phyloP scores from a whole-genome alignment of 1,140 invertebrate species.

The Vollenhovia emeryi region DNA sequence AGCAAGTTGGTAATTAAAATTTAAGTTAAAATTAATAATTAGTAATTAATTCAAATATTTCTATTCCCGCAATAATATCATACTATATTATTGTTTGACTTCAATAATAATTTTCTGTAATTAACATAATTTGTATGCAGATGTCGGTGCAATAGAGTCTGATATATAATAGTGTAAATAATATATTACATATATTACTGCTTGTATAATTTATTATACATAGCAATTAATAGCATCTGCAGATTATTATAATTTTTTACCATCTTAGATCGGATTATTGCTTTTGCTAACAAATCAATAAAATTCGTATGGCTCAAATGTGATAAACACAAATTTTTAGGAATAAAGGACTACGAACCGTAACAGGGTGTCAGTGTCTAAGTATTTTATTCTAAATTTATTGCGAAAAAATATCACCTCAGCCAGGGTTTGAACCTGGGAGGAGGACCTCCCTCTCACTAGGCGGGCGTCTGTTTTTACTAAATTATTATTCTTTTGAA shows the following conservation, averaged over 20 bases:
- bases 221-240: background rate
- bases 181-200: background rate
- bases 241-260: background rate
- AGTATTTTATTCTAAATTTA: too few relatives aligned
- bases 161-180: background rate
- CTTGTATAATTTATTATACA: background rate
- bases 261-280: background rate
- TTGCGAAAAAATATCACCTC: too few relatives aligned
- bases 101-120: slow-evolving; percentile 11
- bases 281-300: too few relatives aligned
- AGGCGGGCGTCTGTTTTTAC: too few relatives aligned
- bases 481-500: too few relatives aligned
- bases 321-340: too few relatives aligned
- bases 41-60: slow-evolving; percentile 23
- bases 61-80: background rate
- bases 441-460: too few relatives aligned
- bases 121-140: background rate
- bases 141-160: background rate
- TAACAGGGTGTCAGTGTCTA: too few relatives aligned
- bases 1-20: slow-evolving; percentile 14
- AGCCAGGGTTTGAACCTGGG: too few relatives aligned
- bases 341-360: too few relatives aligned
- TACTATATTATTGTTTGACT: background rate
- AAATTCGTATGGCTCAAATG: too few relatives aligned
- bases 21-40: slow-evolving; percentile 11